These are phyloP conservation scores for Melieria crassipennis DNA, from an alignment of 2,888 invertebrate genomes.

Conservation along the genomic window DNA sequence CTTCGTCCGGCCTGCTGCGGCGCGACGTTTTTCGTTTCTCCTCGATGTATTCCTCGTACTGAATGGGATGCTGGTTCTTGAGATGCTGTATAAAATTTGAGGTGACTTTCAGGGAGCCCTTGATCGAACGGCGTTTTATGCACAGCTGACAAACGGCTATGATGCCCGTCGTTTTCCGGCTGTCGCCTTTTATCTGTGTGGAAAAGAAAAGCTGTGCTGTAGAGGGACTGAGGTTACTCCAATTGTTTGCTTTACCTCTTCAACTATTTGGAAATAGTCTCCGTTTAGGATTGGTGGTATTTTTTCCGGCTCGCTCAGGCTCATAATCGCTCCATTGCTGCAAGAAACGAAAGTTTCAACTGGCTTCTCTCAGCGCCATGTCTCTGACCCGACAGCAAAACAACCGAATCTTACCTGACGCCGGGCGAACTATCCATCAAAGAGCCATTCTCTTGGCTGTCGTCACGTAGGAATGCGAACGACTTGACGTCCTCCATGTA, in stretches of 20 bases:
- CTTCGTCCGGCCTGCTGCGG: too few species aligned
- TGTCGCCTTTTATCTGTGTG: background rate
- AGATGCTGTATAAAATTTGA: slow-evolving; percentile 25
- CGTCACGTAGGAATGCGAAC: too few species aligned
- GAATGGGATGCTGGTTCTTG: slow-evolving; percentile 17
- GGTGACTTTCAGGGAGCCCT: slow-evolving; percentile 23
- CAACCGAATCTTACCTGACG: too few species aligned
- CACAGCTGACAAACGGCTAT: slow-evolving; percentile 20
- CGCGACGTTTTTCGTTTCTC: slow-evolving; percentile 10
- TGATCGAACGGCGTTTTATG: slow-evolving; percentile 11
- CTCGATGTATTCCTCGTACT: slow-evolving; percentile 17
- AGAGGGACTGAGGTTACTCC: background rate
- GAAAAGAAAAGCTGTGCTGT: background rate
- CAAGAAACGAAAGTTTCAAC: background rate
- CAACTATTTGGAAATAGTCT: slow-evolving; percentile 24
- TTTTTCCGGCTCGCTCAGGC: background rate
- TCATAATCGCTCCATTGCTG: slow-evolving; percentile 2
- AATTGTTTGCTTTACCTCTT: slow-evolving; percentile 12
- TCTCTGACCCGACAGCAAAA: too few species aligned
- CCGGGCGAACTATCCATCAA: too few species aligned
- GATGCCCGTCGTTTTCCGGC: slow-evolving; percentile 9
- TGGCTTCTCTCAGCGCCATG: too few species aligned
- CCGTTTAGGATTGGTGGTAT: slow-evolving; percentile 21
- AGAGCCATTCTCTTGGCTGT: too few species aligned
- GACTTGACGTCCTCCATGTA: too few species aligned